These are phyloP conservation scores for Ptycholaimellus sp. DNA, from an alignment of 2,888 invertebrate species.

Conservation along the genomic window DNA sequence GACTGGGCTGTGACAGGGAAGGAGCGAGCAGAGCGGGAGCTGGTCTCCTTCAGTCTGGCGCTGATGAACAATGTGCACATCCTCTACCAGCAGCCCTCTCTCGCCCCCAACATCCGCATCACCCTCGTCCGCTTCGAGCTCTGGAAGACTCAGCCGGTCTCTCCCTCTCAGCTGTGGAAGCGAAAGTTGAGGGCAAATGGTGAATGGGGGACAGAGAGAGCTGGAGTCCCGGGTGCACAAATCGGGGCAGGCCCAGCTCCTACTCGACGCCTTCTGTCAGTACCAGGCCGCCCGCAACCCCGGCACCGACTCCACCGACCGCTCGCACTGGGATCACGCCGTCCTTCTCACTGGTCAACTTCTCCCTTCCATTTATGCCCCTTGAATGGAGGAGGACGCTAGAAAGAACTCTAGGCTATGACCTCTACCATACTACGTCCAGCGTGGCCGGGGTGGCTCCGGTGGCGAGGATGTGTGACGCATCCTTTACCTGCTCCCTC, in stretches of 20 bases:
- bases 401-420: slow-evolving; percentile 16
- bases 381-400: too few relatives aligned
- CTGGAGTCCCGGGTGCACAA: slow-evolving; percentile 17
- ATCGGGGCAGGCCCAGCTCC: slow-evolving; percentile 23
- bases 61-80: slow-evolving; percentile 24
- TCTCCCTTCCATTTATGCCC: background rate
- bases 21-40: slow-evolving; percentile 16
- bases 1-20: background rate
- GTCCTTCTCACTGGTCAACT: slow-evolving; percentile 18
- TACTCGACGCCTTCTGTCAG: slow-evolving; percentile 21
- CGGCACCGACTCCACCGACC: slow-evolving; percentile 21
- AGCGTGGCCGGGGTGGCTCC: slow-evolving; percentile 25
- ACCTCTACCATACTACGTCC: slow-evolving; percentile 24
- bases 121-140: slow-evolving; percentile 23
- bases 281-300: slow-evolving; percentile 22
- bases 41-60: slow-evolving; percentile 22
- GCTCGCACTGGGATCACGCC: slow-evolving; percentile 24
- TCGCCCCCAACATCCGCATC: slow-evolving; percentile 21
- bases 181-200: background rate
- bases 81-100: slow-evolving; percentile 18
- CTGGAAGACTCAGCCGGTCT: slow-evolving; percentile 23
- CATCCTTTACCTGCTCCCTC: slow-evolving; percentile 20
- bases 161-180: background rate
- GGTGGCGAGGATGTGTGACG: slow-evolving; percentile 25
- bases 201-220: too few relatives aligned